These are phyloP conservation scores for Apotomis capreana DNA, from an alignment of 2,888 invertebrate species.

Conservation along the genomic window DNA sequence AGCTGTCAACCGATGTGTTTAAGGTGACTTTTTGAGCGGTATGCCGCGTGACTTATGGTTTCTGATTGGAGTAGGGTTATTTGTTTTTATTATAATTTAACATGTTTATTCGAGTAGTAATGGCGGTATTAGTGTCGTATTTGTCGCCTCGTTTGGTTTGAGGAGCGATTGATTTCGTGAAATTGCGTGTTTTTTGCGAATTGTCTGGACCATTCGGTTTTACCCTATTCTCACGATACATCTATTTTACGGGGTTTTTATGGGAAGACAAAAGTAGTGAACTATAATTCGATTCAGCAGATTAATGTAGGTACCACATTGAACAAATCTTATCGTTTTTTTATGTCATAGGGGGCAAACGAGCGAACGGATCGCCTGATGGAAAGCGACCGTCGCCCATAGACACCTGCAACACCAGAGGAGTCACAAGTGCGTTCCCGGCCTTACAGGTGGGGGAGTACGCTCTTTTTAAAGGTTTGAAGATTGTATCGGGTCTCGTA, in stretches of 20 bases:
- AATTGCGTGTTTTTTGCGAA: conserved; percentile 15
- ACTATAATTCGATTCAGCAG: too few relatives aligned
- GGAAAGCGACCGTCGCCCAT: too few relatives aligned
- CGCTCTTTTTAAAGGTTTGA: too few relatives aligned
- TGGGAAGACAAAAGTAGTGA: too few relatives aligned
- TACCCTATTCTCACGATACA: conserved; percentile 3
- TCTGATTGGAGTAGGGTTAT: conserved; percentile 57
- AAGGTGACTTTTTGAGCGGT: not conserved
- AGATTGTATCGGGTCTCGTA: too few relatives aligned
- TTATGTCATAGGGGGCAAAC: too few relatives aligned
- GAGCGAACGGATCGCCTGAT: too few relatives aligned
- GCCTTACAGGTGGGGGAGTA: too few relatives aligned
- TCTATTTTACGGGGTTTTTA: not conserved
- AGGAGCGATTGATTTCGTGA: conserved; percentile 30
- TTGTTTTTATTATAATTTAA: conserved; percentile 79
- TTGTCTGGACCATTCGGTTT: not conserved
- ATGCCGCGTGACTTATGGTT: not conserved
- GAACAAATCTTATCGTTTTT: too few relatives aligned
- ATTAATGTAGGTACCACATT: too few relatives aligned
- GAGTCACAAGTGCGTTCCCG: too few relatives aligned
- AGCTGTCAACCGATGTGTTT: not conserved
- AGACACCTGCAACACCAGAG: too few relatives aligned
- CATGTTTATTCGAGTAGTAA: conserved; percentile 63
- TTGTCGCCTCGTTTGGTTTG: conserved; percentile 48
- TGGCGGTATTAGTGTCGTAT: conserved; percentile 40